Conservation (phyloP, 2,888 invertebrate species). For the Cataglyphis cursor region DNA sequence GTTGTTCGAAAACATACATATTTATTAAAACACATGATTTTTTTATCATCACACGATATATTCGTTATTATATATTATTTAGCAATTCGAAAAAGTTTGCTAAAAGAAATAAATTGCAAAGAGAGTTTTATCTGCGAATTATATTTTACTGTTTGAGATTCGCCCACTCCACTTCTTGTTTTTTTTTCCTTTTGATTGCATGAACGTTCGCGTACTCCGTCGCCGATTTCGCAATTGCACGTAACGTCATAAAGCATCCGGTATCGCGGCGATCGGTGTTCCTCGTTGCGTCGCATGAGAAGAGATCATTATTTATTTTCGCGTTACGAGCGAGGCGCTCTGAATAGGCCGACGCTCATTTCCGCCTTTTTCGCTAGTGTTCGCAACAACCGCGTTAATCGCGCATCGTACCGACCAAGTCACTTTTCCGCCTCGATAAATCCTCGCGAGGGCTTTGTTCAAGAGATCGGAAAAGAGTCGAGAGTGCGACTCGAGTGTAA, state of each 20-base stretch:
- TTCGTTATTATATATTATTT: constrained; percentile 3
- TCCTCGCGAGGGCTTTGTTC: constrained; percentile 7
- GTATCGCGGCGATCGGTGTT: constrained; percentile 7
- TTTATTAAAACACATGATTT: too few relatives aligned
- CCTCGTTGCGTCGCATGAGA: constrained; percentile 41
- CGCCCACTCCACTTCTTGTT: background rate
- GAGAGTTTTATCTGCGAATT: background rate
- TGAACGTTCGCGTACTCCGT: background rate
- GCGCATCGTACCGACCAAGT: constrained; percentile 32
- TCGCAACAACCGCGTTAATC: constrained; percentile 42
- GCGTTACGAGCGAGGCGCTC: constrained; percentile 12
- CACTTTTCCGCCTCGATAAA: constrained; percentile 47
- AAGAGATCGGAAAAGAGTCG: constrained; percentile 17
- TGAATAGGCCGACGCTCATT: constrained; percentile 25
- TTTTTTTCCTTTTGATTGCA: background rate
- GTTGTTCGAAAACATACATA: too few relatives aligned
- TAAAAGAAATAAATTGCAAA: background rate
- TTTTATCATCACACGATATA: background rate
- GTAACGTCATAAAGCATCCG: constrained; percentile 16
- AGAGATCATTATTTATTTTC: constrained; percentile 17
- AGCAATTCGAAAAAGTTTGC: background rate
- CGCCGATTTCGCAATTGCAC: background rate
- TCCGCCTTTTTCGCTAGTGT: constrained; percentile 31
- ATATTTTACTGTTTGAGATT: background rate
- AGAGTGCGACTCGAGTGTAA: constrained; percentile 17